Percentiles rank a stretch among this genome's conserved stretches.
Conservation (phyloP, 1,140 invertebrate species). For the Drosophila mayri region DNA sequence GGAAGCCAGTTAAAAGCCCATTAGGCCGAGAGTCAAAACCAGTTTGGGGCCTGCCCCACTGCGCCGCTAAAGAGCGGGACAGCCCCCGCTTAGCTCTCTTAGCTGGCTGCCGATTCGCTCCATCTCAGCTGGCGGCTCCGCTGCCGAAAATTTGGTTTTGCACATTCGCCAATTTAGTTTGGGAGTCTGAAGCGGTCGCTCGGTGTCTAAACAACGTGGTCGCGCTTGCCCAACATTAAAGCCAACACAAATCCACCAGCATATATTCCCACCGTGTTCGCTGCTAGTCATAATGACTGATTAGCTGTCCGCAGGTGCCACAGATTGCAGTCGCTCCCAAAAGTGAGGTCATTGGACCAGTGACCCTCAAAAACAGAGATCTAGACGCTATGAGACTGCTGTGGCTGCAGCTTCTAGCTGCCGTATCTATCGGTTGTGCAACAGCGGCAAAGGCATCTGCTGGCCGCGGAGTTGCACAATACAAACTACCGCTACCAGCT, state of each 20-base stretch:
- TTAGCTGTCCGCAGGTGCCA: constrained; percentile 40
- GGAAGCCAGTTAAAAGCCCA: constrained; percentile 28
- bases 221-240: constrained; percentile 30
- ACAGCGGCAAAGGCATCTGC: constrained; percentile 54
- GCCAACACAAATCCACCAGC: neutral
- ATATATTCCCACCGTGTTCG: neutral
- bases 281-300: constrained; percentile 20
- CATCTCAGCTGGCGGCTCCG: constrained; percentile 33
- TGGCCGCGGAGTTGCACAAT: constrained; percentile 68
- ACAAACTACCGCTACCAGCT: constrained; percentile 57
- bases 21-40: constrained; percentile 38
- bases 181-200: constrained; percentile 60
- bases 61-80: constrained; percentile 56
- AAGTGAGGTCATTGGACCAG: constrained; percentile 48
- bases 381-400: constrained; percentile 59
- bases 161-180: constrained; percentile 67
- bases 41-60: constrained; percentile 38
- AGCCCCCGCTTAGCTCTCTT: constrained; percentile 62
- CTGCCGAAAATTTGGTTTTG: constrained; percentile 66
- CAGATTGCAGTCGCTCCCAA: constrained; percentile 18
- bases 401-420: constrained; percentile 57
- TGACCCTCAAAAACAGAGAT: constrained; percentile 16
- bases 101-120: constrained; percentile 45
- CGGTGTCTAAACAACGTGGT: constrained; percentile 58
- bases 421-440: constrained; percentile 63